Conservation (phyloP, 2,888 invertebrate genomes). For the Aromia moschata region DNA sequence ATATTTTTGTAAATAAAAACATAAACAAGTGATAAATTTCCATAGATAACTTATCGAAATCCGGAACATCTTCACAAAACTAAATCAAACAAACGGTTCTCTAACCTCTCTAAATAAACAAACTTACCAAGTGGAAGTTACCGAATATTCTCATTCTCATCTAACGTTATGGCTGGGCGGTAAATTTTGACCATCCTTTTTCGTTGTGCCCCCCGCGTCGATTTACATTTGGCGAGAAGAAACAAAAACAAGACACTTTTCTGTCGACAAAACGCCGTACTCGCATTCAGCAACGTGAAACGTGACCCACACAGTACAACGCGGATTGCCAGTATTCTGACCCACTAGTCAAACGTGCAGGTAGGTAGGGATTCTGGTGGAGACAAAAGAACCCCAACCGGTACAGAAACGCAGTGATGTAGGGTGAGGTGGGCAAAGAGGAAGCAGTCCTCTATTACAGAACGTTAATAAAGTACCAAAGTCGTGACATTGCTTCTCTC, state of each 20-base stretch:
- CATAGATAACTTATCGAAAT: no score
- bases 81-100: conserved; percentile 13
- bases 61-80: no score
- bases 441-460: no score
- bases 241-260: background rate
- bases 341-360: conserved; percentile 1
- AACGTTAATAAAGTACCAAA: no score
- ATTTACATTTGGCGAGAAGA: conserved; percentile 2
- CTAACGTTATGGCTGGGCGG: background rate
- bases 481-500: no score
- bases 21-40: no score
- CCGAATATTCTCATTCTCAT: background rate
- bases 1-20: no score
- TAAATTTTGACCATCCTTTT: conserved; percentile 1
- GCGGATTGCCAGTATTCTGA: no score
- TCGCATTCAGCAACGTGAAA: background rate
- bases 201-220: background rate
- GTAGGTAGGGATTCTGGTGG: conserved; percentile 4
- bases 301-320: no score
- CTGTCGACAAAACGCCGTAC: background rate
- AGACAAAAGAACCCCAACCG: background rate
- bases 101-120: conserved; percentile 13
- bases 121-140: conserved; percentile 13
- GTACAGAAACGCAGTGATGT: background rate
- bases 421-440: no score